These are phyloP conservation scores for Trachelus troglodyta DNA, from an alignment of 2,888 invertebrate species.

Conservation along the genomic window DNA sequence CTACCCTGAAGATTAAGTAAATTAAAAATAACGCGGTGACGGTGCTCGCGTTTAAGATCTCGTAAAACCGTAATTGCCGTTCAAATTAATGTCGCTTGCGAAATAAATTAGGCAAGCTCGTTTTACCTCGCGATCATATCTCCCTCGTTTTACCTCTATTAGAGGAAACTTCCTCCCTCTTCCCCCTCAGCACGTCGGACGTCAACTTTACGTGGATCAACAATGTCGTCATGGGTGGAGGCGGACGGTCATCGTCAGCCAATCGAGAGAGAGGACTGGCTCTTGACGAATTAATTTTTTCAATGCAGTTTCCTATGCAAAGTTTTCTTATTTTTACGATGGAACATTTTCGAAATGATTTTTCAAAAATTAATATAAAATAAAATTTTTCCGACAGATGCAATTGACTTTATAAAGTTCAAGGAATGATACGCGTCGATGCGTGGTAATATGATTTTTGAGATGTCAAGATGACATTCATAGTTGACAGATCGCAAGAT, in stretches of 20 bases:
- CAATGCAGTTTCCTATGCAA: background rate
- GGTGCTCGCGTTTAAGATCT: constrained; percentile 19
- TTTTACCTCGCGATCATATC: constrained; percentile 1
- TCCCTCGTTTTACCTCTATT: background rate
- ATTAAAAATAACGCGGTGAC: constrained; percentile 34
- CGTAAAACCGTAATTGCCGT: constrained; percentile 11
- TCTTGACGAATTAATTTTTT: background rate
- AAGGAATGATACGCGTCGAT: too few species aligned
- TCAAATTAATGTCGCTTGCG: constrained; percentile 18
- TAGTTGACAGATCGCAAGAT: too few species aligned
- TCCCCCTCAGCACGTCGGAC: background rate
- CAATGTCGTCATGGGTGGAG: too few species aligned
- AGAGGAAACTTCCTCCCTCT: too few species aligned
- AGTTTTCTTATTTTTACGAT: too few species aligned
- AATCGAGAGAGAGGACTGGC: constrained; percentile 16
- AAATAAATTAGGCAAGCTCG: constrained; percentile 23
- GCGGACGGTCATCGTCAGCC: constrained; percentile 19
- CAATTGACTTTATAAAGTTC: too few species aligned
- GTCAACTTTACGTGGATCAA: background rate
- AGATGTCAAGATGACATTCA: too few species aligned
- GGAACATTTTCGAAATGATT: too few species aligned
- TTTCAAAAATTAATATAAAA: background rate
- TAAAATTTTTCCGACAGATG: fast-evolving
- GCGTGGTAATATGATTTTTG: too few species aligned
- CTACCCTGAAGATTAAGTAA: background rate